Base-by-base conservation (phyloP, 2,888 invertebrate genomes). In the Salticus scenicus region DNA sequence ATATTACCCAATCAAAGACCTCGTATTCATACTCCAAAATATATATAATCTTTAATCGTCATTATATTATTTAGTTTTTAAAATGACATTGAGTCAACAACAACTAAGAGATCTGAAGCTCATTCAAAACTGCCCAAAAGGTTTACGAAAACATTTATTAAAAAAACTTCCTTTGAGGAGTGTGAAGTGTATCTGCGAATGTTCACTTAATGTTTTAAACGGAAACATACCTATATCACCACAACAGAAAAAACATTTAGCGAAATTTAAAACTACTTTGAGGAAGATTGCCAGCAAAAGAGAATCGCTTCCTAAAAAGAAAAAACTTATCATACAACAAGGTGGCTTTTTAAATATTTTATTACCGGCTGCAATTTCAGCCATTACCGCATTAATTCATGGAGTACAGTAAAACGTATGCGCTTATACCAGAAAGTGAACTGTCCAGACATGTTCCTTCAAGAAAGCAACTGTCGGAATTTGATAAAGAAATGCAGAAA, bases 1-100 rank as follows among this genome's bases (percentile, higher is more conserved):
- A 69, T 69, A 33, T 69, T 69, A 33, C 37, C 67, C 20, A n/a
- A 69, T 31, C 37, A 69, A 24, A 33, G n/a, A 1, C 67, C 31
- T 2, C 37, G 30, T 64, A 30, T 47, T 7, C n/a, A 47, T n/a
- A 10, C 10, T 17, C 1, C n/a, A 17, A 47, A 17, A 63, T 24
- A 28, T 63, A 24, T 63, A 24, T 63, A 24, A 63, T 12, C 10
- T 20, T 51, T n/a, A 12, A 37, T 37, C 7, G 7, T 7, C 7
- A 12, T 12, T 37, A 37, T 8, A 37, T 37, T 12, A 37, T 37
- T 37, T 30, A 7, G 17, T 31, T 69, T 5, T 1, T 0, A 69
- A 33, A 0, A 69, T 69, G 67, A 69, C 67, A 1, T 1, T 31
- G 12, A 69, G n/a, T 14, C 5, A 33, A 33, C 10, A 69, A 37